Conservation (phyloP, 2,888 invertebrate genomes). For the Lydus trimaculatus region DNA sequence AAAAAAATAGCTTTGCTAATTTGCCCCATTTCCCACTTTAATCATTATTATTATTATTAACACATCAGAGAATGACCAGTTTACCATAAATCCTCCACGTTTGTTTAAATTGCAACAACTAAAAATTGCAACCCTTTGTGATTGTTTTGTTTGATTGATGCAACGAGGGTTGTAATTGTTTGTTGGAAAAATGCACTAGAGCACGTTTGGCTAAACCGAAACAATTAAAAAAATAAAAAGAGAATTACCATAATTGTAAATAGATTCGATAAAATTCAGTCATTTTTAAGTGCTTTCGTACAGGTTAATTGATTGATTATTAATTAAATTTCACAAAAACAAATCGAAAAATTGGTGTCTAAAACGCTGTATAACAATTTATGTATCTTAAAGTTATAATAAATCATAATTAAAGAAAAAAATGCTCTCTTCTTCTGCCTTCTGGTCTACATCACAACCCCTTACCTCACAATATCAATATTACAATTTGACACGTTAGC, state of each 20-base stretch:
- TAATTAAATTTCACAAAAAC: neutral
- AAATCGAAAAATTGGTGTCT: conserved; percentile 27
- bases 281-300: conserved; percentile 40
- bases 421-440: too few relatives aligned
- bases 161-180: neutral
- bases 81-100: too few relatives aligned
- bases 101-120: too few relatives aligned
- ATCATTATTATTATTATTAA: neutral
- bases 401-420: conserved; percentile 35
- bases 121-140: too few relatives aligned
- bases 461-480: too few relatives aligned
- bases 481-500: too few relatives aligned
- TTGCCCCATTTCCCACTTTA: neutral
- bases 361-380: conserved; percentile 39
- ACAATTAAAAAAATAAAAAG: neutral
- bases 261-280: neutral
- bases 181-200: neutral
- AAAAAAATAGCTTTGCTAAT: neutral
- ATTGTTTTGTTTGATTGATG: neutral
- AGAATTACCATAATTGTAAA: neutral
- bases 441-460: too few relatives aligned
- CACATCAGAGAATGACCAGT: neutral
- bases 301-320: conserved; percentile 8
- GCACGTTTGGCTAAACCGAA: too few relatives aligned
- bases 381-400: conserved; percentile 39